Evolutionary conservation across 2,113 vertebrate genomes (phyloP).

Genomic region (Paralichthys olivaceus): DNA sequence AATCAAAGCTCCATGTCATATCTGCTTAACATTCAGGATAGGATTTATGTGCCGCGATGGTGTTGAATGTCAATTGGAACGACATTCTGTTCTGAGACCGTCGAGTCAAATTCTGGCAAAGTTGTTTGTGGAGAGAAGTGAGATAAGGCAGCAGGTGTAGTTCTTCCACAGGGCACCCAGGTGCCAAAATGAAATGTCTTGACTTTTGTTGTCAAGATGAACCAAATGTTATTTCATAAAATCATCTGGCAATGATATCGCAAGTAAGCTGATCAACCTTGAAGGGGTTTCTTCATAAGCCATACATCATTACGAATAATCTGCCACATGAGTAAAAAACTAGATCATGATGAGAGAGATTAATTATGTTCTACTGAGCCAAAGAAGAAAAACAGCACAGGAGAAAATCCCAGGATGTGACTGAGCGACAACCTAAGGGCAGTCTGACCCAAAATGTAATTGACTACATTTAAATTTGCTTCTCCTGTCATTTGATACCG

Average conservation of each 20-base stretch:
- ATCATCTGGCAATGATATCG: slow-evolving; percentile 22
- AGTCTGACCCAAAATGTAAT: neutral
- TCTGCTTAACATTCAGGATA: slow-evolving; percentile 80
- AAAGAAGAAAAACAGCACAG: too few species aligned
- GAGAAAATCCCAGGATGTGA: too few species aligned
- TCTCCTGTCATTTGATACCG: neutral
- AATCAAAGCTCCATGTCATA: slow-evolving; percentile 78
- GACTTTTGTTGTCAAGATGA: slow-evolving; percentile 74
- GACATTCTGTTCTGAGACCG: slow-evolving; percentile 37
- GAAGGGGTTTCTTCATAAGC: slow-evolving; percentile 24
- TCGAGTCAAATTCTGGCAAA: slow-evolving; percentile 25
- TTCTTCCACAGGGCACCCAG: slow-evolving; percentile 40
- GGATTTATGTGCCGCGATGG: slow-evolving; percentile 38
- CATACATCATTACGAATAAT: slow-evolving; percentile 21
- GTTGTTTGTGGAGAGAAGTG: slow-evolving; percentile 39
- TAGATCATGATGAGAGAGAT: slow-evolving; percentile 28
- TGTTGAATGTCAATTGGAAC: slow-evolving; percentile 74
- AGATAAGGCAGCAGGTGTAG: slow-evolving; percentile 68
- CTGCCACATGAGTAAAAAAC: neutral
- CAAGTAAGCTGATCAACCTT: slow-evolving; percentile 46
- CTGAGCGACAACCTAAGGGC: slow-evolving; percentile 1
- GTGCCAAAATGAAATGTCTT: slow-evolving; percentile 59
- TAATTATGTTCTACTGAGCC: slow-evolving; percentile 5
- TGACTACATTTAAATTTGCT: neutral
- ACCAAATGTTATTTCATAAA: slow-evolving; percentile 64